Base-by-base conservation (phyloP, 2,888 invertebrate genomes). In the Drosophila formosana region DNA sequence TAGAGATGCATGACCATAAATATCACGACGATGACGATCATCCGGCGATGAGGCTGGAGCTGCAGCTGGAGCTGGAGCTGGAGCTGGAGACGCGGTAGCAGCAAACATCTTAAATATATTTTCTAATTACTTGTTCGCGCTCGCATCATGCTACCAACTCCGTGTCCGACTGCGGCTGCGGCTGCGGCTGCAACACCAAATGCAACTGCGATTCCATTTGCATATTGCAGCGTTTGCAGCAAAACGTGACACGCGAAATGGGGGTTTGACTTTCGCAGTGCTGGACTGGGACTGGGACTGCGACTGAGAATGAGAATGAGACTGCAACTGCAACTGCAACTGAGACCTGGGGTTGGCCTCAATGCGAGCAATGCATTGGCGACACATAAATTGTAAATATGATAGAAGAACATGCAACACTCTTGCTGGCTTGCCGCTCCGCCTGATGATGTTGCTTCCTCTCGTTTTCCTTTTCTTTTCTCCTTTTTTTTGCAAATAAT, bases 81-180 rank as follows among this genome's bases (percentile, higher is more conserved):
- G 18, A 18, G 18, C 18, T 18, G 18, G 18, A 67, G 28, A 43
- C 26, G 62, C 26, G 49, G 65, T 30, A 34, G 32, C 76, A 50
- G 70, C 23, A 47, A 61, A 69, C 71, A 66, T 65, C 71, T 64
- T 78, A 79, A 76, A 79, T 76, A 84, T 78, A 78, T 89, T 89
- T 88, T 88, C 82, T 89, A 89, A 88, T 89, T 88, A 88, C 89
- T 88, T 85, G 89, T 87, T 87, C 88, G 85, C 89, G 82, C 84
- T 87, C 77, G 77, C 69, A 67, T 78, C 56, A 64, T 73, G 75
- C 69, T 67, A 69, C 67, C 74, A 39, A 7, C 13, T 41, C 39
- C 13, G 13, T 39, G 39, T 39, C 39, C 39, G 39, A 25, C 37
- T 72, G 55, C 55, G 55, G 55, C 55, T 32, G 32, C 39, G 39